Evolutionary conservation across 2,888 invertebrate species (phyloP), one percentile per base, ranked within the genome.

Genomic region (Oscheius myriophilus): DNA sequence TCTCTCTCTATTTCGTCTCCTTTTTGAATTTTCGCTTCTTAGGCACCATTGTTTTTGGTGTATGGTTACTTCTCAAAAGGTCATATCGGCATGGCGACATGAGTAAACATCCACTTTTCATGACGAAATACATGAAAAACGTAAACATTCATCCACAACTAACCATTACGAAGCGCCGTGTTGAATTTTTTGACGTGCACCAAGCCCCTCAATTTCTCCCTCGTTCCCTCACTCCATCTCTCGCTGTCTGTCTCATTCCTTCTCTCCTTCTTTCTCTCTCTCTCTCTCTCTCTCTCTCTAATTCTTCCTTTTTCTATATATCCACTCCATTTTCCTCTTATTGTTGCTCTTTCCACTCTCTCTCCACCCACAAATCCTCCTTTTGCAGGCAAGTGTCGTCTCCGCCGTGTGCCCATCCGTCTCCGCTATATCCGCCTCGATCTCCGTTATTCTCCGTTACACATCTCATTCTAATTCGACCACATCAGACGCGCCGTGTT

Each of bases 251-350:
- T 45, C 16, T 18, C 41, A 7, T 9, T 25, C 39, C 33, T 26
- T 55, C 39, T 55, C 39, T 55, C 53, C 4, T 23, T 53, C 53
- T 46, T 9, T 33, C 33, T 33, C 33, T 33, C 33, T 33, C 53
- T 53, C 25, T 53, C 53, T 53, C 25, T 53, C 53, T 53, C 25
- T 53, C 53, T 53, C 18, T 53, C 21, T 53, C 25, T 53, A 3
- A 6, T 9, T 33, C 33, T 33, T 33, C n/a, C n/a, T 33, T 2
- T 23, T 11, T n/a, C 21, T 21, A 49, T 21, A 46, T 16, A 46
- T 16, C 46, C 14, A 46, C 14, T n/a, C 46, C 16, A 16, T 46
- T 46, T 14, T 4, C 16, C 9, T n/a, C 46, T 46, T 18, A 46
- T 18, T n/a, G 18, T 11, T 11, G 14, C 9, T 11, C 42, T 42